Evolutionary conservation across 2,797 vertebrate species (phyloP).

Genomic region (Liasis olivaceus): DNA sequence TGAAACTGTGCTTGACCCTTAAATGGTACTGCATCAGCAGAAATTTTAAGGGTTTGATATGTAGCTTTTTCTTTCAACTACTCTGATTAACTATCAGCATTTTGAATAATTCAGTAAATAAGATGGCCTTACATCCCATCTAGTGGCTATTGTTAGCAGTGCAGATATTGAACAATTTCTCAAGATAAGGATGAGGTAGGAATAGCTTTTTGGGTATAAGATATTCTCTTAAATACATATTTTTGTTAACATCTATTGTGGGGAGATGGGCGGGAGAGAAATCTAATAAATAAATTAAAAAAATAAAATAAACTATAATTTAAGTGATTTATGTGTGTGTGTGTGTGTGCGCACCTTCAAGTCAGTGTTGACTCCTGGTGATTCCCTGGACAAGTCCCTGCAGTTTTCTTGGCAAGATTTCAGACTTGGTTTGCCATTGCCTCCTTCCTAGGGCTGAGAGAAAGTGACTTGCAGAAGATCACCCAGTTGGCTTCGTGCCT

Average conservation of each 20-base stretch:
- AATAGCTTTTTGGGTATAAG: neutral
- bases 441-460: neutral
- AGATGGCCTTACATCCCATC: constrained; percentile 10
- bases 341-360: neutral
- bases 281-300: too few relatives aligned
- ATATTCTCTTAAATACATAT: neutral
- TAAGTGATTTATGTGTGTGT: neutral
- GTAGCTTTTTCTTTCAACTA: neutral
- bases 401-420: neutral
- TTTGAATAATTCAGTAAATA: neutral
- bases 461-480: neutral
- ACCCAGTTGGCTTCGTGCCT: neutral
- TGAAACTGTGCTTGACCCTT: neutral
- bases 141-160: constrained; percentile 27
- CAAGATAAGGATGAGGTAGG: neutral
- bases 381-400: neutral
- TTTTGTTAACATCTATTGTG: neutral
- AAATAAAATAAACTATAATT: neutral
- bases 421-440: neutral
- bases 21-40: neutral
- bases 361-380: neutral
- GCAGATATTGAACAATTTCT: neutral
- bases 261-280: too few relatives aligned
- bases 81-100: neutral
- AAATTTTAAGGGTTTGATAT: neutral